Percentiles rank a stretch among this genome's conserved stretches.
Evolutionary conservation across 37 sponge, comb jelly and placozoan species (phyloP).

Genomic region (Cliona cf. orientalis): DNA sequence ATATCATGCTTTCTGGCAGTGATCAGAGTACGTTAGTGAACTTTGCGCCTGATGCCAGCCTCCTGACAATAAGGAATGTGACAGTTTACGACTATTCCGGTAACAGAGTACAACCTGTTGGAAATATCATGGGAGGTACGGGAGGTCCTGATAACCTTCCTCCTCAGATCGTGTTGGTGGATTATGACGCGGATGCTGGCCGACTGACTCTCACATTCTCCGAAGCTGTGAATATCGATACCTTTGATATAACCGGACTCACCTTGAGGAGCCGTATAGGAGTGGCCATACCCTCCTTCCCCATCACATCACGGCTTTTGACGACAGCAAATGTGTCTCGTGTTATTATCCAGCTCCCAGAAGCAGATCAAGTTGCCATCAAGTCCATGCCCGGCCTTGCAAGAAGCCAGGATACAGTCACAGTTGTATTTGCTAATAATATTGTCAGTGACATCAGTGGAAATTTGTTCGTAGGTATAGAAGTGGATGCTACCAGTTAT

Average conservation of each 20-base stretch:
- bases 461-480: constrained; percentile 35
- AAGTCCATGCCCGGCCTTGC: constrained; percentile 66
- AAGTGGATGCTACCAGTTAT: constrained; percentile 10
- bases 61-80: constrained; percentile 34
- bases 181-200: constrained; percentile 63
- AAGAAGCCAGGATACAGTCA: constrained; percentile 17
- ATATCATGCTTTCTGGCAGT: constrained; percentile 15
- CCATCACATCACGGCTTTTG: constrained; percentile 29
- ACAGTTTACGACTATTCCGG: constrained; percentile 58
- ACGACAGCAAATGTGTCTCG: constrained; percentile 61
- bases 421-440: constrained; percentile 30
- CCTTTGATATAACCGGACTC: constrained; percentile 34
- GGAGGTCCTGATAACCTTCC: constrained; percentile 31
- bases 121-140: constrained; percentile 17
- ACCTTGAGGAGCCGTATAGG: constrained; percentile 30
- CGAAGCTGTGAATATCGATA: constrained; percentile 46
- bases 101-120: constrained; percentile 39
- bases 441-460: constrained; percentile 64
- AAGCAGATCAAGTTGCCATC: constrained; percentile 66
- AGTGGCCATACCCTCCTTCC: constrained; percentile 26
- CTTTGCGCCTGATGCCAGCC: constrained; percentile 36
- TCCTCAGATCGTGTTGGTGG: constrained; percentile 35
- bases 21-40: constrained; percentile 23
- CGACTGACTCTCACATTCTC: constrained; percentile 60
- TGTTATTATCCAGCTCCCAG: constrained; percentile 54